Base-by-base conservation (phyloP, 2,888 invertebrate genomes). In the Plagiodera versicolora region DNA sequence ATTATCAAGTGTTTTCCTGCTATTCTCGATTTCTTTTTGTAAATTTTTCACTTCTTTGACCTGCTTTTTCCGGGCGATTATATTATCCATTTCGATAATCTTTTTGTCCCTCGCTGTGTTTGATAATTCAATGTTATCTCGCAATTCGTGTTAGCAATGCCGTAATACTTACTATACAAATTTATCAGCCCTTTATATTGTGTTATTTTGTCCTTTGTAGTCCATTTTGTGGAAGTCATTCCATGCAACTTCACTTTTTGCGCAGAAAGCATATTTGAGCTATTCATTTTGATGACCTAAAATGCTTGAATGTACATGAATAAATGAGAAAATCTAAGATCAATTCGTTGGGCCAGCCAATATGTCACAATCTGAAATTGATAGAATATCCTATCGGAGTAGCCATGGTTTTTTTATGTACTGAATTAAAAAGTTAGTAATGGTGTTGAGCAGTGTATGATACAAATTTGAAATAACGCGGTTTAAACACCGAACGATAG, bases 111-210 rank as follows among this genome's bases (percentile, higher is more conserved):
- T 82, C 55, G 83, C 87, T 87, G 53, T 19, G 6, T 24, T 24
- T 16, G 16, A 52, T n/a, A 14, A 2, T 56, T 19, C n/a, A 24
- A 11, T 3, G 0, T 6, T 19, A 53, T 44, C 8, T 28, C 11
- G 18, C 20, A 50, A 17, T 39, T 1, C 11, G 5, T 35, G 30
- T 4, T 30, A 6, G 5, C n/a, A 45, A 16, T 50, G 2, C 30
- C 9, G 1, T 35, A 30, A n/a, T 46, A 74, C 79, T 80, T 78
- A 88, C 88, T 86, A 70, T 87, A 85, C 56, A 89, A 79, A 73
- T 86, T 87, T 30, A 87, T 83, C 30, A 89, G 80, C 18, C 87
- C 87, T 49, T 87, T 83, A 69, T 88, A 88, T 72, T 88, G 88
- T 56, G 83, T 83, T 46, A 88, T 83, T 79, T 88, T 88, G 69